Evolutionary conservation across 1,140 invertebrate species (phyloP).

Genomic region (Eumeta japonica): DNA sequence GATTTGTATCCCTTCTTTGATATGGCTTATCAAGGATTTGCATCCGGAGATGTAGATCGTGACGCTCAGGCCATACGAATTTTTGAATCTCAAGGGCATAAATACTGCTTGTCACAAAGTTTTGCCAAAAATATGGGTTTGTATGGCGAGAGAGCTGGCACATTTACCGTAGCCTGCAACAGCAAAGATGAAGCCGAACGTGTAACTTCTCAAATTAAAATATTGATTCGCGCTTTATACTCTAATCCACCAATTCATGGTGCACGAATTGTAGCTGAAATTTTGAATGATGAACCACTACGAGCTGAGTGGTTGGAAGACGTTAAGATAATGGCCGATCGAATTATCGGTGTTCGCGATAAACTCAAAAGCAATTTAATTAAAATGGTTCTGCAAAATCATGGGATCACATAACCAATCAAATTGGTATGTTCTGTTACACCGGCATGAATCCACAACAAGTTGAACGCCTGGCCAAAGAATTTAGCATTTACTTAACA

Average conservation of each 20-base stretch:
- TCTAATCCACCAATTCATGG: conserved; percentile 89
- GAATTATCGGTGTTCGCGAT: conserved; percentile 87
- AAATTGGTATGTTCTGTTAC: conserved; percentile 98
- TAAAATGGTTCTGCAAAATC: conserved; percentile 82
- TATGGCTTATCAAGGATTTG: conserved; percentile 98
- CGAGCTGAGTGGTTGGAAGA: conserved; percentile 83
- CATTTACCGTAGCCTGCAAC: conserved; percentile 60
- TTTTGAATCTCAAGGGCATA: conserved; percentile 82
- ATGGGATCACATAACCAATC: conserved; percentile 93
- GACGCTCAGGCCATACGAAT: conserved; percentile 90
- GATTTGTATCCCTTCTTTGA: conserved; percentile 92
- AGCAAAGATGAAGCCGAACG: no score
- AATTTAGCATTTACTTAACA: conserved; percentile 90
- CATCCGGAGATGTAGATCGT: conserved; percentile 86
- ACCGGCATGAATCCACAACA: conserved; percentile 86
- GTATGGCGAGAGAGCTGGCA: conserved; percentile 78
- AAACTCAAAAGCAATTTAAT: conserved; percentile 74
- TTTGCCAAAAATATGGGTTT: conserved; percentile 99
- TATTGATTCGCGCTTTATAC: conserved; percentile 83
- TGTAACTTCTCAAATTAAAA: conserved; percentile 85
- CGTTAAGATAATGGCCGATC: conserved; percentile 85
- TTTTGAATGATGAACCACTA: conserved; percentile 76
- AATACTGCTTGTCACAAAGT: conserved; percentile 91
- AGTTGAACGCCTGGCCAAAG: conserved; percentile 74
- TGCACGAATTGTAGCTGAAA: conserved; percentile 84